Conservation (phyloP, 2,888 invertebrate genomes). For the Nebria salina region DNA sequence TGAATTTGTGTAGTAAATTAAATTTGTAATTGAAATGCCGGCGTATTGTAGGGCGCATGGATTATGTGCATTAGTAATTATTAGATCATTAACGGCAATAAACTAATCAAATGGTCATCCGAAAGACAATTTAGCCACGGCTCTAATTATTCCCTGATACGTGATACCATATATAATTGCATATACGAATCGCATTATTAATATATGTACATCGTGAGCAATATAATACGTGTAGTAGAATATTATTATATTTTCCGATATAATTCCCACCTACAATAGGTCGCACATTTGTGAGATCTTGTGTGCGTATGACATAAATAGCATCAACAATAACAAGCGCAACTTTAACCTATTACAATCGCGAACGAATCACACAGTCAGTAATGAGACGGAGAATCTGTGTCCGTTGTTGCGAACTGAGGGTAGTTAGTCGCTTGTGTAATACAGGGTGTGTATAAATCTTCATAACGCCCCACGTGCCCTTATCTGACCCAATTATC, state of each 20-base stretch:
- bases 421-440: neutral
- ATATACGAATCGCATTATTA: constrained; percentile 16
- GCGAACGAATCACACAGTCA: neutral
- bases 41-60: constrained; percentile 13
- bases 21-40: neutral
- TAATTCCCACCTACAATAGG: neutral
- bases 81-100: constrained; percentile 42
- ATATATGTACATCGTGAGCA: neutral
- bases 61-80: constrained; percentile 43
- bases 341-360: neutral
- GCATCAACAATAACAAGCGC: neutral
- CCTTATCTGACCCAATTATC: constrained; percentile 47
- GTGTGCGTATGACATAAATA: neutral
- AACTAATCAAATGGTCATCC: constrained; percentile 38
- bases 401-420: neutral
- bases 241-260: neutral
- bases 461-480: constrained; percentile 39
- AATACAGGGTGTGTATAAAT: constrained; percentile 36
- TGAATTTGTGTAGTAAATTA: neutral
- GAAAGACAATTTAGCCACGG: constrained; percentile 41
- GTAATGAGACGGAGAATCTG: neutral
- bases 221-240: neutral
- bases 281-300: neutral
- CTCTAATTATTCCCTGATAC: constrained; percentile 36
- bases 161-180: constrained; percentile 29